These are phyloP conservation scores for Hyperopisus bebe DNA, from an alignment of 2,113 vertebrate genomes.

Conservation along the genomic window DNA sequence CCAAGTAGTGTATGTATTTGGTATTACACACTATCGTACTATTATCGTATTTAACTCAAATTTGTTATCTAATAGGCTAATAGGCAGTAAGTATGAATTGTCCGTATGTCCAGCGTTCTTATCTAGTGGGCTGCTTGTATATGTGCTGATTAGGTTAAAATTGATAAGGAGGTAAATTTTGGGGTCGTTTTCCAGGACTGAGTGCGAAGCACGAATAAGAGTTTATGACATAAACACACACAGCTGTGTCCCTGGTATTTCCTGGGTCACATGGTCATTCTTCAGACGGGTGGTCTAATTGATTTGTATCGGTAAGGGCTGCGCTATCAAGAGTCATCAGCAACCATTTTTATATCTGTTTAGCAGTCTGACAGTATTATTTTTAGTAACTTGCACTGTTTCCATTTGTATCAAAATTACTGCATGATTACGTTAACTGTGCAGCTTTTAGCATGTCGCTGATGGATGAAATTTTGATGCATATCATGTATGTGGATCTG, in stretches of 20 bases:
- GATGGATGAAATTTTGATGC: background rate
- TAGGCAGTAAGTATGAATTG: background rate
- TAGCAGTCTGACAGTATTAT: background rate
- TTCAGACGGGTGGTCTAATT: background rate
- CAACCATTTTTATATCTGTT: background rate
- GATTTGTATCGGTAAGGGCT: background rate
- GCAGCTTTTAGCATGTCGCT: background rate
- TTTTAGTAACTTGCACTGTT: background rate
- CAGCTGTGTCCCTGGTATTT: background rate
- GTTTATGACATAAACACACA: background rate
- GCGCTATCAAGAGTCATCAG: background rate
- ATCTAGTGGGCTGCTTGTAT: background rate
- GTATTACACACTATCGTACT: background rate
- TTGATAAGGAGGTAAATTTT: background rate
- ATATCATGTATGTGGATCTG: background rate
- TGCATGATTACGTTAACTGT: background rate
- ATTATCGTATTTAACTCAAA: background rate
- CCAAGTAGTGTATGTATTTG: background rate
- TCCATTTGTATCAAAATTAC: background rate
- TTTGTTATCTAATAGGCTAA: background rate
- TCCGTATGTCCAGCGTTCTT: background rate
- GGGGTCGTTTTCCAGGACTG: background rate
- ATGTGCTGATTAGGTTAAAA: background rate
- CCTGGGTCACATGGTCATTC: background rate
- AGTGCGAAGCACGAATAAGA: background rate